A percentile compares a stretch with the other conserved stretches of the same genome.
phyloP scores from a whole-genome alignment of 2,888 invertebrate species.

The Hirtodrosophila cameraria region DNA sequence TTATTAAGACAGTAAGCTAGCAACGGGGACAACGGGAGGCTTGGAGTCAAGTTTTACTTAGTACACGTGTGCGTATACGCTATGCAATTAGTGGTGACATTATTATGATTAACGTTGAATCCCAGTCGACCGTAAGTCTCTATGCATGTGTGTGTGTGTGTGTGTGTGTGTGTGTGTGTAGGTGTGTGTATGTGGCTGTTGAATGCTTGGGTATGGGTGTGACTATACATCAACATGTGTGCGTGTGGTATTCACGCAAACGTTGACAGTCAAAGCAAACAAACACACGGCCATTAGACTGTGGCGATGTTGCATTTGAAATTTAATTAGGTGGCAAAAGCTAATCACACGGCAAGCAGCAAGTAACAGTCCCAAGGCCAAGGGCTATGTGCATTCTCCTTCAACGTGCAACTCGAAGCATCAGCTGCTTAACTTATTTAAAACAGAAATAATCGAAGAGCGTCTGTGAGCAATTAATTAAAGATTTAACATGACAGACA shows the following conservation, averaged over 20 bases:
- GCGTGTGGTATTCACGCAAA: slow-evolving; percentile 14
- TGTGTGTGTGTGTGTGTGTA: neutral
- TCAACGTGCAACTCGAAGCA: too few species aligned
- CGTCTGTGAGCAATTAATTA: slow-evolving; percentile 39
- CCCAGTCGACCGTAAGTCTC: slow-evolving; percentile 32
- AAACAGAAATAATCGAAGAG: slow-evolving; percentile 15
- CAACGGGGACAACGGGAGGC: slow-evolving; percentile 4
- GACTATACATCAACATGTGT: slow-evolving; percentile 12
- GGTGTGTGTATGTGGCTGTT: slow-evolving; percentile 22
- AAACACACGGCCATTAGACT: slow-evolving; percentile 47
- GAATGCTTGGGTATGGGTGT: slow-evolving; percentile 6
- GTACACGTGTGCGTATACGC: slow-evolving; percentile 76
- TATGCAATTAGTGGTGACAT: slow-evolving; percentile 77
- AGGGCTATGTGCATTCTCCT: slow-evolving; percentile 3
- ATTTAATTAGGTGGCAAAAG: slow-evolving; percentile 69
- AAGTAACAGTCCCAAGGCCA: slow-evolving; percentile 10
- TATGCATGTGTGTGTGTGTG: slow-evolving; percentile 5
- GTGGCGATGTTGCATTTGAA: slow-evolving; percentile 53
- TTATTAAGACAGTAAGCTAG: slow-evolving; percentile 36
- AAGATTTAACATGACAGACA: slow-evolving; percentile 35
- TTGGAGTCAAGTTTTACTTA: slow-evolving; percentile 28
- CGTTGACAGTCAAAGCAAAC: slow-evolving; percentile 24
- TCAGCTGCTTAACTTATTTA: slow-evolving; percentile 36
- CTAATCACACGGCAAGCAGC: slow-evolving; percentile 38
- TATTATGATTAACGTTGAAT: slow-evolving; percentile 73